Conservation (phyloP, 2,888 invertebrate species). For the Papilio protenor region DNA sequence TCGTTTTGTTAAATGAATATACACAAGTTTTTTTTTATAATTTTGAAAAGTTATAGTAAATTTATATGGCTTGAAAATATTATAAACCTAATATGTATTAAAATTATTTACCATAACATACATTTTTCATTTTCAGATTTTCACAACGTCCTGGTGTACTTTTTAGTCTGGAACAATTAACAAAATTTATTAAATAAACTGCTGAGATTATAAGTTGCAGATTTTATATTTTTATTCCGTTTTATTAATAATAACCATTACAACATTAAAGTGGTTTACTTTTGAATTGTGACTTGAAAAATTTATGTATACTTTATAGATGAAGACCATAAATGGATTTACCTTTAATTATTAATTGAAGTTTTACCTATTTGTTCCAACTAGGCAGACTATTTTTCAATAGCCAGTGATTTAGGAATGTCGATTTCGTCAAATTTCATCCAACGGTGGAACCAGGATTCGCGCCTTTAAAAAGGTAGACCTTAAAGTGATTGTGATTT, state of each 20-base stretch:
- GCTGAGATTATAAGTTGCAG: constrained; percentile 6
- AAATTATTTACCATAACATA: not conserved
- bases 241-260: not conserved
- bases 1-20: not conserved
- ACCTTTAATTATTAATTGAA: too few species aligned
- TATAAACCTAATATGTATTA: not conserved
- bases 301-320: not conserved
- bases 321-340: not conserved
- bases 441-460: too few species aligned
- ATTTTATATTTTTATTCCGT: not conserved
- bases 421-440: not conserved
- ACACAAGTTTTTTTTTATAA: not conserved
- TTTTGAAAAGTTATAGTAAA: not conserved
- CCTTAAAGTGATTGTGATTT: too few species aligned
- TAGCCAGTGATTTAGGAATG: not conserved
- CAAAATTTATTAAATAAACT: constrained; percentile 43
- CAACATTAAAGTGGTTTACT: not conserved
- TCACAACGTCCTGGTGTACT: constrained; percentile 77
- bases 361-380: too few species aligned
- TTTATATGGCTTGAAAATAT: not conserved
- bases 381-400: not conserved
- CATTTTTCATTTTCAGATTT: constrained; percentile 74
- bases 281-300: not conserved
- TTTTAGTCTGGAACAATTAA: constrained; percentile 73
- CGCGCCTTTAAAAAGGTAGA: too few species aligned